phyloP scores from a whole-genome alignment of 2,113 vertebrate species.

The Seriola quinqueradiata region DNA sequence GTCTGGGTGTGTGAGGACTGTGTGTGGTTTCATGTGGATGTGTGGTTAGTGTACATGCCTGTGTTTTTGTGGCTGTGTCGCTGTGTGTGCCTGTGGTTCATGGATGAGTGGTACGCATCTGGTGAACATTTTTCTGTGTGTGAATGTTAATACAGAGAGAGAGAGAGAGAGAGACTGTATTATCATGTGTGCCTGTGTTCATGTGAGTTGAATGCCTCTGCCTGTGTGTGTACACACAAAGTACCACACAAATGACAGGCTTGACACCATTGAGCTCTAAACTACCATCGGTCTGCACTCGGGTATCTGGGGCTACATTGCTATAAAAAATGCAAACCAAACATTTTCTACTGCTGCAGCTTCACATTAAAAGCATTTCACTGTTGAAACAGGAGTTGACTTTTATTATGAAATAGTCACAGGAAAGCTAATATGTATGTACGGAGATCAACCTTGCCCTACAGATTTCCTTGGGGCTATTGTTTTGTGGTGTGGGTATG shows the following conservation, averaged over 20 bases:
- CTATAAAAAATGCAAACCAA: no score
- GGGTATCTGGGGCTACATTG: background rate
- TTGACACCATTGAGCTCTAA: conserved; percentile 16
- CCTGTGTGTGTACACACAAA: conserved; percentile 15
- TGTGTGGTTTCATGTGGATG: background rate
- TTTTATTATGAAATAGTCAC: no score
- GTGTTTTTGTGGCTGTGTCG: conserved; percentile 43
- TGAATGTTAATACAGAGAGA: conserved; percentile 26
- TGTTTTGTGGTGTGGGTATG: background rate
- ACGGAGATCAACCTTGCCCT: background rate
- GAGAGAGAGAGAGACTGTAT: background rate
- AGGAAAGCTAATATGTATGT: no score
- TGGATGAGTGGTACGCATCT: conserved; percentile 23
- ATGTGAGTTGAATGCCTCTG: conserved; percentile 26
- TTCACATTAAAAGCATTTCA: background rate
- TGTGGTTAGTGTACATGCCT: conserved; percentile 15
- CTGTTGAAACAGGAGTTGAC: no score
- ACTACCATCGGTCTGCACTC: background rate
- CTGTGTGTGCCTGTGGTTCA: conserved; percentile 35
- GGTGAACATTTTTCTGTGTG: conserved; percentile 24
- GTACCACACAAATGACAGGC: conserved; percentile 47
- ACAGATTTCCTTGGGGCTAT: background rate
- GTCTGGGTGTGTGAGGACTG: conserved; percentile 46
- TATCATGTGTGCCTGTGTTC: conserved; percentile 1
- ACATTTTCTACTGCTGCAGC: no score